These are phyloP conservation scores for Drosophila chauvacae DNA, from an alignment of 1,140 invertebrate genomes.

Conservation along the genomic window DNA sequence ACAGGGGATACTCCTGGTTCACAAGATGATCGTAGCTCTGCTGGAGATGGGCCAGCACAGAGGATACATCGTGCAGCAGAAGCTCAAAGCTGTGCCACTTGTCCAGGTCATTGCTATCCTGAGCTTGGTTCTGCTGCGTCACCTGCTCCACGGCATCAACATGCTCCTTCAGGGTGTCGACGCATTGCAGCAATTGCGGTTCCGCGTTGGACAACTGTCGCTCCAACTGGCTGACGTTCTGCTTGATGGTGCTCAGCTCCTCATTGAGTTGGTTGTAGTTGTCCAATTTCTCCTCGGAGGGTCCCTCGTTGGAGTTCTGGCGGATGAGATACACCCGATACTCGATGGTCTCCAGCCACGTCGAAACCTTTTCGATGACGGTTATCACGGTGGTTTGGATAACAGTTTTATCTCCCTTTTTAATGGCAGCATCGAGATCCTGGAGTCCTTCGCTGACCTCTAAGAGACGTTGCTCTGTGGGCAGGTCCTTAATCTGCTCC, in stretches of 20 bases:
- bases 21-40: conserved; percentile 61
- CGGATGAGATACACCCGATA: conserved; percentile 89
- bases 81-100: conserved; percentile 89
- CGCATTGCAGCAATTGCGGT: conserved; percentile 85
- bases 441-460: conserved; percentile 87
- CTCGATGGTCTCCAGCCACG: conserved; percentile 93
- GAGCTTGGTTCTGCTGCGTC: conserved; percentile 87
- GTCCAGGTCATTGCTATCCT: conserved; percentile 87
- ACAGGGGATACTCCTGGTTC: conserved; percentile 72
- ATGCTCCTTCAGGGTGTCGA: conserved; percentile 86
- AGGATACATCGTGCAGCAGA: conserved; percentile 48
- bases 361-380: conserved; percentile 91
- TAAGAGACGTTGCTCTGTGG: conserved; percentile 85
- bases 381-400: conserved; percentile 90
- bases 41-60: conserved; percentile 61
- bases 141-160: conserved; percentile 87
- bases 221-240: conserved; percentile 85
- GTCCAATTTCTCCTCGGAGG: conserved; percentile 86
- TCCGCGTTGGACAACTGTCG: conserved; percentile 85
- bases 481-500: conserved; percentile 86
- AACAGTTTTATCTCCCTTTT: conserved; percentile 87
- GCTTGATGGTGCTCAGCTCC: conserved; percentile 83
- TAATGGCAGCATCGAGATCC: conserved; percentile 87
- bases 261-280: conserved; percentile 84
- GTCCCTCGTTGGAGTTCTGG: conserved; percentile 86